Evolutionary conservation across 2,888 invertebrate genomes (phyloP).

Genomic region (Tenthredo scrophulariae): DNA sequence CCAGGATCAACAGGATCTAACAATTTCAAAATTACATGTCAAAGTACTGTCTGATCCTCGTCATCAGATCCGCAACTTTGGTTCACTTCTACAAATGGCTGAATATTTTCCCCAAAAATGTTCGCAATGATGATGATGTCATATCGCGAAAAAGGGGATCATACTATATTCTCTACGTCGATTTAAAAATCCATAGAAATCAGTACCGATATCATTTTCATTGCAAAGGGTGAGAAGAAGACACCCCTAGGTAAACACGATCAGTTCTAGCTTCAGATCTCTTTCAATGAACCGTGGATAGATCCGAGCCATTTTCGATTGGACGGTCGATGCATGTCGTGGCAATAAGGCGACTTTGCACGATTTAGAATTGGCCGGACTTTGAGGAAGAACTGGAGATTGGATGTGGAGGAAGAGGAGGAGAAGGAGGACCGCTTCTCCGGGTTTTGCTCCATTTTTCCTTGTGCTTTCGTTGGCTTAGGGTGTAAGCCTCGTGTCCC

Average conservation of each 20-base stretch:
- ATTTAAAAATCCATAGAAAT: neutral
- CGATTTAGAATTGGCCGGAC: neutral
- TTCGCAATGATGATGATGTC: neutral
- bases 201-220: neutral
- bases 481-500: constrained; percentile 43
- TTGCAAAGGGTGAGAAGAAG: neutral
- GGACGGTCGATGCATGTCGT: neutral
- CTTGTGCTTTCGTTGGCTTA: constrained; percentile 26
- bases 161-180: neutral
- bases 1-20: neutral
- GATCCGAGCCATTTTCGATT: constrained; percentile 11
- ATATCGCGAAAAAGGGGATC: no score
- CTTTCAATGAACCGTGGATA: neutral
- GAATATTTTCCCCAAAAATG: neutral
- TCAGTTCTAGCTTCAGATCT: neutral
- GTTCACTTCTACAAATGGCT: neutral
- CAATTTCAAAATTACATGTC: neutral
- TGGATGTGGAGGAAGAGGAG: neutral
- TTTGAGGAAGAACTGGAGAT: neutral
- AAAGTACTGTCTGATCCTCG: neutral
- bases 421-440: neutral
- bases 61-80: neutral
- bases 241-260: neutral
- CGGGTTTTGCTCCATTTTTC: neutral
- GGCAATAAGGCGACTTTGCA: neutral